Evolutionary conservation across 1,140 invertebrate genomes (phyloP).

Genomic region (Bombus pyrosoma): DNA sequence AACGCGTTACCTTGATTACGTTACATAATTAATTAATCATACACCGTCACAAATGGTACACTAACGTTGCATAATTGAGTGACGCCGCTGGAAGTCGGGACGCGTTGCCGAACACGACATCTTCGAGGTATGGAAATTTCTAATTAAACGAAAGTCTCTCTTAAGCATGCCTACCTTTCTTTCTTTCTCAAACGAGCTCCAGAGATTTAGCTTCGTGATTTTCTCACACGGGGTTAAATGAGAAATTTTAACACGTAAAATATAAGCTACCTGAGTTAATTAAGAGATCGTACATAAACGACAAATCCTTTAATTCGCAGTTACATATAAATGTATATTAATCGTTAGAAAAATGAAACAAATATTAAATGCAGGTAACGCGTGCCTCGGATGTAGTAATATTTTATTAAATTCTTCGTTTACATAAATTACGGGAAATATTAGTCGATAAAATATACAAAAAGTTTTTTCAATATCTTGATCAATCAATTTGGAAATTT

Average conservation of each 20-base stretch:
- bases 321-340: background rate
- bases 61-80: slow-evolving; percentile 71
- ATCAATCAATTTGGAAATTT: background rate
- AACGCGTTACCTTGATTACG: slow-evolving; percentile 68
- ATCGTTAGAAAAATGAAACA: background rate
- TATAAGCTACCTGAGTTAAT: background rate
- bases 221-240: background rate
- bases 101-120: background rate
- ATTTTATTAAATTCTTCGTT: too few relatives aligned
- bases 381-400: background rate
- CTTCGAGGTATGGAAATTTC: slow-evolving; percentile 38
- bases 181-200: background rate
- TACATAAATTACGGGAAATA: too few relatives aligned
- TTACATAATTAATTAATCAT: slow-evolving; percentile 73
- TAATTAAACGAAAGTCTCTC: background rate
- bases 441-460: too few relatives aligned
- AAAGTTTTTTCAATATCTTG: too few relatives aligned
- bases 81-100: slow-evolving; percentile 29
- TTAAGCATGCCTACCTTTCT: background rate
- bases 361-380: background rate
- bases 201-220: background rate
- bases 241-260: background rate
- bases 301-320: background rate
- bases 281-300: background rate
- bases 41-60: slow-evolving; percentile 56